Evolutionary conservation across 2,888 invertebrate genomes (phyloP), one percentile per base, ranked within the genome.

Genomic region (Nymphalis urticae): DNA sequence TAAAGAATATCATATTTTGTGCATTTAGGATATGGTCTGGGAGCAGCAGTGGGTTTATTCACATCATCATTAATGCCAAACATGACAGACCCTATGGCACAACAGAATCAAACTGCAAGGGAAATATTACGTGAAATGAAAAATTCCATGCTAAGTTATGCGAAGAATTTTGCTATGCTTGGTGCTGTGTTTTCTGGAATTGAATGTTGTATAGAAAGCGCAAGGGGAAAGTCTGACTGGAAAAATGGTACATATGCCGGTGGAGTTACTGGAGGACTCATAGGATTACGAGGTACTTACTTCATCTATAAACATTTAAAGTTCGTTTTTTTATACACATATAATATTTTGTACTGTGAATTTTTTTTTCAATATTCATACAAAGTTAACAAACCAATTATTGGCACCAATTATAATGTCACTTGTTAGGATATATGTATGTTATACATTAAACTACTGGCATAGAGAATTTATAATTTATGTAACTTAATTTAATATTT

Each of bases 101-200:
- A 94, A 72, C 95, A 96, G 78, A 96, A 95, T 78, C 96, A 96
- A 79, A 96, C 97, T 0, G 97, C 97, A 0, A 93, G 96, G 78
- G 96, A 98, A 90, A 97, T 98, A 50, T 94, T 98, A 66, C 93
- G 95, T 68, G 99, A 99, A 88, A 98, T 99, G 98, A 97, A 97
- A 84, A 93, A 94, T 0, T 96, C 98, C 0, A 98, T 98, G 75
- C 89, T 97, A 68, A 95, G 98, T 67, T 98, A 99, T 86, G 99
- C 97, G 0, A 99, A 99, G 88, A 99, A 99, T 88, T 99, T 99
- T 93, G 99, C 99, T 0, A 94, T 99, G 56, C 95, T 99, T 76
- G 99, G 99, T 68, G 95, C 96, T 9, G 95, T 99, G 73, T 99
- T 99, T 92, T 96, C 99, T 8, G 97, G 95, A 0, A 96, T 98